Evolutionary conservation across 2,888 invertebrate genomes (phyloP), one percentile per base, ranked within the genome.

Genomic region (Emmelina monodactyla): DNA sequence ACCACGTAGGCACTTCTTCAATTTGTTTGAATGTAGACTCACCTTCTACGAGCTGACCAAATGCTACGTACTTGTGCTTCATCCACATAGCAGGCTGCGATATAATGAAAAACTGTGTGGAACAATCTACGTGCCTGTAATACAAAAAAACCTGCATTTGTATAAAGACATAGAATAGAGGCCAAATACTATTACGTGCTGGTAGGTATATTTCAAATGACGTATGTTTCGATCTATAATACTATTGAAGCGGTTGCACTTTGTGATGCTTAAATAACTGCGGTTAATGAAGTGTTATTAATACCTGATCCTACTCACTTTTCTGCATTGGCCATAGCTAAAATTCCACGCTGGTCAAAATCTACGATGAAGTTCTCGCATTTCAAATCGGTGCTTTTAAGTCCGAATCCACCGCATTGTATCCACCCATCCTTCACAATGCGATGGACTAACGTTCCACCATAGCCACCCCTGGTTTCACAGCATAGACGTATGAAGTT

Each of bases 241-340:
- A n/a, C n/a, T n/a, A n/a, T n/a, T n/a, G n/a, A n/a, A n/a, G n/a
- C n/a, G n/a, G n/a, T n/a, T n/a, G n/a, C n/a, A n/a, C n/a, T n/a
- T n/a, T n/a, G n/a, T n/a, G n/a, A n/a, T n/a, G n/a, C n/a, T n/a
- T n/a, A n/a, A n/a, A n/a, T n/a, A n/a, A n/a, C n/a, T n/a, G n/a
- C n/a, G n/a, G n/a, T n/a, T n/a, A n/a, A n/a, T n/a, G n/a, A n/a
- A n/a, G n/a, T n/a, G n/a, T n/a, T n/a, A n/a, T n/a, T n/a, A n/a
- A n/a, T n/a, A n/a, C n/a, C n/a, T n/a, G n/a, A n/a, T n/a, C n/a
- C n/a, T n/a, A n/a, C n/a, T 41, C 42, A 76, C 78, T 71, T 82
- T 31, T 85, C 87, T 55, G 82, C 78, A 55, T 89, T 88, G 34
- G 86, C 87, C 85, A 88, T 88, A 12, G 86, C 85, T n/a, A 90